These are phyloP conservation scores for Drosophila prosaltans DNA, from an alignment of 1,140 invertebrate genomes.

Conservation along the genomic window DNA sequence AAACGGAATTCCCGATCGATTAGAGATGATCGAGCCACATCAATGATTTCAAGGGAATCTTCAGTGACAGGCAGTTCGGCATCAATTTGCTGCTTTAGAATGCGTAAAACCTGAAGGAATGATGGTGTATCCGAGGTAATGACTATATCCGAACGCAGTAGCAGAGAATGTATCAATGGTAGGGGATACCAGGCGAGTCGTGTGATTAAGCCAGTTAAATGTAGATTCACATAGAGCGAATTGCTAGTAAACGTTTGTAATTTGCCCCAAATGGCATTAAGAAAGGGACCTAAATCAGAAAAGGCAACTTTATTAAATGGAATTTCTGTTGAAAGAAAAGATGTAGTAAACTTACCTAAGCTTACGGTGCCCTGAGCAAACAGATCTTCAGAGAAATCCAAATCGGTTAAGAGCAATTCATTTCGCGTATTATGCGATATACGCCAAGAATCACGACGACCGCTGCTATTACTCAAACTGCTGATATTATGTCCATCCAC, in stretches of 20 bases:
- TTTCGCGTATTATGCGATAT: conserved; percentile 77
- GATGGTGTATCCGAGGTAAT: conserved; percentile 95
- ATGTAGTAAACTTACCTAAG: conserved; percentile 64
- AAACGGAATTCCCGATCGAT: conserved; percentile 90
- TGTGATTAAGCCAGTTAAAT: conserved; percentile 94
- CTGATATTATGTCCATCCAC: conserved; percentile 57
- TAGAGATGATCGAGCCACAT: conserved; percentile 90
- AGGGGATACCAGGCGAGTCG: conserved; percentile 94
- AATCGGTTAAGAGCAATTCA: conserved; percentile 74
- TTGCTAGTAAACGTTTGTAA: conserved; percentile 93
- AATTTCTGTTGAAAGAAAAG: not conserved
- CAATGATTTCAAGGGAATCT: conserved; percentile 88
- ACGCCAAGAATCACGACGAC: conserved; percentile 78
- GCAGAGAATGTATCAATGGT: conserved; percentile 92
- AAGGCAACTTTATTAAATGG: not conserved
- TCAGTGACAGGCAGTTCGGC: conserved; percentile 89
- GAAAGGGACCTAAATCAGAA: conserved; percentile 88
- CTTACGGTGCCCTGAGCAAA: conserved; percentile 83
- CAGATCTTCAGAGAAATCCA: conserved; percentile 83
- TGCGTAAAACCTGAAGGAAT: conserved; percentile 93
- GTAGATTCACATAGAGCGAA: conserved; percentile 93
- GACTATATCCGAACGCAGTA: conserved; percentile 93
- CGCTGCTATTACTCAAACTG: conserved; percentile 37
- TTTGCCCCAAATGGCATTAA: conserved; percentile 91
- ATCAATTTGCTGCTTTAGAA: conserved; percentile 94